Percentiles rank a stretch among this genome's conserved stretches.
Evolutionary conservation across 2,797 vertebrate species (phyloP).

Genomic region (Helostoma temminkii): DNA sequence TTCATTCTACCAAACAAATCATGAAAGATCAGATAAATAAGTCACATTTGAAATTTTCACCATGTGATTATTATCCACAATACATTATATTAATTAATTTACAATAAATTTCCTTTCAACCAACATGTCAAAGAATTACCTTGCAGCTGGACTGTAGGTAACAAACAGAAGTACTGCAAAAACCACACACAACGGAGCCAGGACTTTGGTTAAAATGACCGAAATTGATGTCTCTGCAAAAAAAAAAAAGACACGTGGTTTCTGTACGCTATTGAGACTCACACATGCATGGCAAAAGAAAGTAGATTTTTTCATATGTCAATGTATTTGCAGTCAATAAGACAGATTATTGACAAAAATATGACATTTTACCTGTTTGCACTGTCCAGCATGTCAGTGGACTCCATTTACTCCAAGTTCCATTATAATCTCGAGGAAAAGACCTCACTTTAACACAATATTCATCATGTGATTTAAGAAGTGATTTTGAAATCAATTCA

Average conservation of each 20-base stretch:
- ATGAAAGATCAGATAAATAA: neutral
- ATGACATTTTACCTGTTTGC: conserved; percentile 52
- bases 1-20: conserved; percentile 58
- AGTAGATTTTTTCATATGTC: neutral
- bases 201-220: conserved; percentile 40
- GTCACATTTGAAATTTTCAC: neutral
- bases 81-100: too few relatives aligned
- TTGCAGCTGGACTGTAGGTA: conserved; percentile 40
- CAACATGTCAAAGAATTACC: conserved; percentile 43
- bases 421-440: fast-evolving
- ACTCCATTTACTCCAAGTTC: conserved; percentile 68
- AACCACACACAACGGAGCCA: conserved; percentile 41
- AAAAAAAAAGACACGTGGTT: neutral
- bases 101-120: neutral
- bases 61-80: too few relatives aligned
- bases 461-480: neutral
- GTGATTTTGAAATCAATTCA: fast-evolving
- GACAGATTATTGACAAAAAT: too few relatives aligned
- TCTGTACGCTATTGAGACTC: neutral
- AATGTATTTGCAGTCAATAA: neutral
- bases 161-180: conserved; percentile 50
- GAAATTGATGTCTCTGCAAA: too few relatives aligned
- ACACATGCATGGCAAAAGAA: neutral
- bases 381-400: conserved; percentile 28
- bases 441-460: conserved; percentile 64